These are phyloP conservation scores for Myopa tessellatipennis DNA, from an alignment of 2,888 invertebrate genomes.

Conservation along the genomic window DNA sequence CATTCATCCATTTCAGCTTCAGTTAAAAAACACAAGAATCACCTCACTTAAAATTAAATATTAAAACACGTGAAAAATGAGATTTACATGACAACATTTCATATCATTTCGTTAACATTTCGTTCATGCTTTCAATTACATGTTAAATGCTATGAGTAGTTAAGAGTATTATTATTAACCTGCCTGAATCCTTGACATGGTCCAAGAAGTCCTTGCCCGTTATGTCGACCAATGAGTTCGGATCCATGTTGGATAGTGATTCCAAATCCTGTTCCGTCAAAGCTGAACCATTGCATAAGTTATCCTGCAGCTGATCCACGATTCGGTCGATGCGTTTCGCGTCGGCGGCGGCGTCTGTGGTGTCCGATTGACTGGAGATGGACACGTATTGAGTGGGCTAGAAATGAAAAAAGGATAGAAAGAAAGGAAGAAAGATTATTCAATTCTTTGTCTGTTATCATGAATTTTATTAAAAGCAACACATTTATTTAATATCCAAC, in stretches of 20 bases:
- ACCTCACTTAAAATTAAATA: too few species aligned
- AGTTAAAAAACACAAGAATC: too few species aligned
- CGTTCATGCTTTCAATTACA: too few species aligned
- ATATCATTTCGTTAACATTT: too few species aligned
- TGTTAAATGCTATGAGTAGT: not conserved
- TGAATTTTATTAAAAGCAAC: too few species aligned
- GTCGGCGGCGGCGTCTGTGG: slow-evolving; percentile 64
- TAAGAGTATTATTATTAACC: slow-evolving; percentile 67
- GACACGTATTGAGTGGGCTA: slow-evolving; percentile 68
- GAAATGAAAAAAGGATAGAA: slow-evolving; percentile 48
- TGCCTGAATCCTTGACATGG: slow-evolving; percentile 78
- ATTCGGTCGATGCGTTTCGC: slow-evolving; percentile 75
- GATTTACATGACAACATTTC: too few species aligned
- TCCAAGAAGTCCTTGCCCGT: slow-evolving; percentile 78
- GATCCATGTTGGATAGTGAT: slow-evolving; percentile 89
- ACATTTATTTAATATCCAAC: too few species aligned
- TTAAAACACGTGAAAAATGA: too few species aligned
- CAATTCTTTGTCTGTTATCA: too few species aligned
- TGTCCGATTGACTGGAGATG: slow-evolving; percentile 67
- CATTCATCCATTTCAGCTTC: too few species aligned
- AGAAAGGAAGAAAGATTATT: slow-evolving; percentile 11
- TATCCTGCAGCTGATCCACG: slow-evolving; percentile 82
- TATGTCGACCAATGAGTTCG: slow-evolving; percentile 86
- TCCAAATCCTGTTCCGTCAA: slow-evolving; percentile 87
- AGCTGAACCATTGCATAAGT: slow-evolving; percentile 85